Evolutionary conservation across 2,888 invertebrate species (phyloP), one percentile per base, ranked within the genome.

Genomic region (Elaeidobius kamerunicus): DNA sequence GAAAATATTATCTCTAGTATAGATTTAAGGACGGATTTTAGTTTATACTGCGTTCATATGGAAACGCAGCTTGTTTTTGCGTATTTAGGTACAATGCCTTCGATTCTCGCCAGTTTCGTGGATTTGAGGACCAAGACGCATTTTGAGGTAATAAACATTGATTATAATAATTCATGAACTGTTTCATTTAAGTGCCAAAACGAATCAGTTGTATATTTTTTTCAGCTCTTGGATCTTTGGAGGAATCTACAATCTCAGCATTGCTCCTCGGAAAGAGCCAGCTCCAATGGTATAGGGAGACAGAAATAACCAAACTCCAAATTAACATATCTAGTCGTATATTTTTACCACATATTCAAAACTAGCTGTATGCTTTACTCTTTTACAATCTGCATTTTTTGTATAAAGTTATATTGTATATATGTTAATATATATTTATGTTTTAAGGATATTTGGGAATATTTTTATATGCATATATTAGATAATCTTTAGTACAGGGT

Each of bases 41-140:
- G 81, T 51, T 70, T 82, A 36, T 78, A 80, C 62, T 82, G 83
- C 66, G 75, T 82, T 14, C 77, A 81, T 60, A 76, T 81, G 75
- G 82, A 83, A 64, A 82, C 82, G 0, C 80, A 81, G 60, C 68
- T 83, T 30, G 81, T 81, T 3, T 79, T 80, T 60, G 75, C 79
- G 2, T 79, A 83, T 68, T 71, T 82, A 49, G 80, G 80, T 64
- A 78, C 80, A 34, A 70, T 83, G 17, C 79, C 80, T 0, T 74
- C 78, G 1, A 79, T 82, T 54, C 66, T 83, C 35, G 76, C 78
- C 57, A 78, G 78, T 58, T 74, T 82, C 55, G 77, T 80, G 3
- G 75, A 73, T 45, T 76, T 79, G 18, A 77, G 78, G 64, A 75
- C 78, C 20, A 71, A 73, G 23, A 75, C 78, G 5, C 79, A 81